Evolutionary conservation across 37 sponge, comb jelly and placozoan species (phyloP).

Genomic region (Beroe ovata): DNA sequence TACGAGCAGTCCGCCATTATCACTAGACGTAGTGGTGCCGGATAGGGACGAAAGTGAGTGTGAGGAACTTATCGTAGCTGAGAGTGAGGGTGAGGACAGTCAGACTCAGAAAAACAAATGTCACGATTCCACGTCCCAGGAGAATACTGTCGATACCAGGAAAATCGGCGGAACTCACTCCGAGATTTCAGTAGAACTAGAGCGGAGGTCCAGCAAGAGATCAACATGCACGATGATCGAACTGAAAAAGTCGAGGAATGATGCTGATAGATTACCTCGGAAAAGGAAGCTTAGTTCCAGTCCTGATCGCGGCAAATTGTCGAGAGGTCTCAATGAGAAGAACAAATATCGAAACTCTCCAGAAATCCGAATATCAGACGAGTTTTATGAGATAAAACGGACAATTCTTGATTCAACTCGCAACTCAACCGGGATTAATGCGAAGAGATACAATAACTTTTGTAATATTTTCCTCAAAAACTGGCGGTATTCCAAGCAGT

Average conservation of each 20-base stretch:
- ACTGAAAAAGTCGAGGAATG: background rate
- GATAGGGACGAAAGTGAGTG: background rate
- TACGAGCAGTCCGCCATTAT: background rate
- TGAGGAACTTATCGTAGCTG: background rate
- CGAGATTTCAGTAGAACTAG: background rate
- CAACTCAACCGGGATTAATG: background rate
- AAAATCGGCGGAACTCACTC: background rate
- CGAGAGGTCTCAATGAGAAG: background rate
- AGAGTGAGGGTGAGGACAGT: background rate
- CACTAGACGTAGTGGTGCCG: background rate
- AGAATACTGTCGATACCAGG: background rate
- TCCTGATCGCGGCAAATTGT: background rate
- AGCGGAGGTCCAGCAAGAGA: background rate
- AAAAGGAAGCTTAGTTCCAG: background rate
- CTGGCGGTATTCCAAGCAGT: constrained; percentile 55
- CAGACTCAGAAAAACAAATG: background rate
- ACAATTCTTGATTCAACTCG: background rate
- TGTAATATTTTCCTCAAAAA: constrained; percentile 47
- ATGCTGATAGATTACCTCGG: background rate
- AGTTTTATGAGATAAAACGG: constrained; percentile 40
- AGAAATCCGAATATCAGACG: background rate
- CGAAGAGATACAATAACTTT: background rate
- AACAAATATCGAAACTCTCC: background rate
- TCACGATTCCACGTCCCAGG: background rate
- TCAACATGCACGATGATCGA: background rate